Base-by-base conservation (phyloP, 2,797 vertebrate species). In the Mus spretus region DNA sequence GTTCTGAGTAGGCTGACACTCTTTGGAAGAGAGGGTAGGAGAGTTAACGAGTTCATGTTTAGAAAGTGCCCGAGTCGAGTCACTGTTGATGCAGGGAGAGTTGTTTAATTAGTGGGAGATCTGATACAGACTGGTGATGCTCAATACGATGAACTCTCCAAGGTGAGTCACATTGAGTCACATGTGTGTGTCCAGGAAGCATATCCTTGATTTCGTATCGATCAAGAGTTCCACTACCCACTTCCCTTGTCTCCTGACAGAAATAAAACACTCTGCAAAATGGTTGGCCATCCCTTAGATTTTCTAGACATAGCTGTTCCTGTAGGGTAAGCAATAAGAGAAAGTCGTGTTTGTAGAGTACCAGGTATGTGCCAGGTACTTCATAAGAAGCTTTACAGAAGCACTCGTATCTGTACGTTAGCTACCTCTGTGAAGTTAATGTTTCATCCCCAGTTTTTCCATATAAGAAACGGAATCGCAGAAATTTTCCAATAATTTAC, bases 111-210 rank as follows among this genome's bases (percentile, higher is more conserved):
- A 70, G 65, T 6, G 77, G 85, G 83, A 92, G 78, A 72, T 44
- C 0, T 1, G 44, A 28, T 91, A 19, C 6, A 40, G n/a, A 34
- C 77, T 34, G 24, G 50, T 50, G 13, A 31, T 75, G 47, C 77
- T 80, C n/a, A 95, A 20, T 59, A 55, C 34, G 37, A 34, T 2
- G 59, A 78, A 31, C 82, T 90, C 31, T 34, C 63, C 57, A n/a
- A 80, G 81, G 82, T 89, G 93, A 96, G n/a, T 94, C 47, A 37
- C 53, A 22, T 72, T 89, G 93, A 96, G n/a, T 94, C 47, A 37
- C 53, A 22, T 72, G 2, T 59, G n/a, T 84, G 77, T 95, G 40
- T 72, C 34, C 85, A 91, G 96, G 92, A 97, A 97, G 37, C 44
- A n/a, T 84, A 88, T 94, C 89, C 94, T 95, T 87, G 81, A 91